These are phyloP conservation scores for Cygnus buccinator DNA, from an alignment of 2,113 vertebrate species.

Conservation along the genomic window DNA sequence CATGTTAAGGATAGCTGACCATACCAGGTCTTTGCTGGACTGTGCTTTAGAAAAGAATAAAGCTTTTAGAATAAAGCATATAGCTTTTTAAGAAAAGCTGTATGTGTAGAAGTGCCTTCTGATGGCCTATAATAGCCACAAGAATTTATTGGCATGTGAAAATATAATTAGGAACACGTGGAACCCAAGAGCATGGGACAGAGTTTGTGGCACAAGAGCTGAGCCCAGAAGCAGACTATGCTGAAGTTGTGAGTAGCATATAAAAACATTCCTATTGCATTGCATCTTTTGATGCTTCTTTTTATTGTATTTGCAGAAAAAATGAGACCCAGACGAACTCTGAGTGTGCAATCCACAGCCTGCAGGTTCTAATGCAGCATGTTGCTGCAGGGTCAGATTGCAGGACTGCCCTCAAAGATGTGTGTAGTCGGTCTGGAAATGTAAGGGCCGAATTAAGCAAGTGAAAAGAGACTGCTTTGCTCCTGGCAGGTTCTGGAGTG, in stretches of 20 bases:
- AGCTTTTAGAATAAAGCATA: neutral
- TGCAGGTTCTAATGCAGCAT: neutral
- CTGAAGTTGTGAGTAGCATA: neutral
- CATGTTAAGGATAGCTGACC: neutral
- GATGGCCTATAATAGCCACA: neutral
- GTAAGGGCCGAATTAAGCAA: neutral
- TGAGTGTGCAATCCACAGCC: accelerated
- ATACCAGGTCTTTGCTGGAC: neutral
- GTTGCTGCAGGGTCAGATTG: neutral
- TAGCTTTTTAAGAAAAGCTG: neutral
- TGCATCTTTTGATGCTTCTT: neutral
- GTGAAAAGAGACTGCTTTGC: neutral
- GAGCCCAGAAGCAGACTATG: neutral
- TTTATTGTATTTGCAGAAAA: neutral
- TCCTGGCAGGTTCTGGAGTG: neutral
- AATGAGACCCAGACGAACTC: neutral
- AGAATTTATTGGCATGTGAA: conserved; percentile 6
- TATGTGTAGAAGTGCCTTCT: neutral
- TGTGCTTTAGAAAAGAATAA: conserved; percentile 32
- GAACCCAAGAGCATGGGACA: neutral
- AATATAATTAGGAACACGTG: conserved; percentile 6
- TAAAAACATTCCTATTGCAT: neutral
- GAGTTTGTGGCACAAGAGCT: neutral
- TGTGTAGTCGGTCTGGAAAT: neutral
- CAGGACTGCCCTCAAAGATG: neutral